Evolutionary conservation across 2,113 vertebrate species (phyloP).

Genomic region (Martes martes): DNA sequence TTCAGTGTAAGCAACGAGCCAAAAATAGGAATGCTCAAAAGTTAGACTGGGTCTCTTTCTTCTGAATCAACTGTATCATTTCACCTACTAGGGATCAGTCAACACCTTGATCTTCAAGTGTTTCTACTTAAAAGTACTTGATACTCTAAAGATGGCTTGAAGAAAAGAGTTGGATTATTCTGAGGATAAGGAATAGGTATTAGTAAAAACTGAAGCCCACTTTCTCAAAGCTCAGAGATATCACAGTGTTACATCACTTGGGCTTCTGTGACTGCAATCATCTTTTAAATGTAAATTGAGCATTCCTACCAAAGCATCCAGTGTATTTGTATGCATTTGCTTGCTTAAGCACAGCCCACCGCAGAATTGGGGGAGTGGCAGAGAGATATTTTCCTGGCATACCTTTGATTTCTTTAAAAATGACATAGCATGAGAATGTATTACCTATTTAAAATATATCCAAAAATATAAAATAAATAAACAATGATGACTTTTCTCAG

Average conservation of each 20-base stretch:
- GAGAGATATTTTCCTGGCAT: neutral
- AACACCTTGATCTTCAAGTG: conserved; percentile 29
- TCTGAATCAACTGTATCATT: neutral
- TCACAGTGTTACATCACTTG: neutral
- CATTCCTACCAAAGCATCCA: neutral
- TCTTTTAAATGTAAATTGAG: conserved; percentile 45
- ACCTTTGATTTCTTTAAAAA: neutral
- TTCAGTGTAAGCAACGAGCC: neutral
- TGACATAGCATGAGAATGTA: neutral
- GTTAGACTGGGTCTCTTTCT: neutral
- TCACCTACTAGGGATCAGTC: neutral
- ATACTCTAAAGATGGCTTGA: conserved; percentile 5
- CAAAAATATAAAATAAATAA: neutral
- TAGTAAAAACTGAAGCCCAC: neutral
- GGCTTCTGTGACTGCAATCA: neutral
- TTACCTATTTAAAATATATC: conserved; percentile 8
- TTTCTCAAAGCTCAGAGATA: neutral
- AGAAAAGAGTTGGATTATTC: neutral
- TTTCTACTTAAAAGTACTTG: conserved; percentile 20
- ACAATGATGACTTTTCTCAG: neutral
- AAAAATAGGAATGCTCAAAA: neutral
- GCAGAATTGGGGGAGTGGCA: neutral
- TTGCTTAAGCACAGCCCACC: rapidly evolving
- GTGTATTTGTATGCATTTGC: neutral
- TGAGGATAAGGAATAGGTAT: neutral